Evolutionary conservation across 1,140 invertebrate genomes (phyloP).

Genomic region (Pararge aegeria): DNA sequence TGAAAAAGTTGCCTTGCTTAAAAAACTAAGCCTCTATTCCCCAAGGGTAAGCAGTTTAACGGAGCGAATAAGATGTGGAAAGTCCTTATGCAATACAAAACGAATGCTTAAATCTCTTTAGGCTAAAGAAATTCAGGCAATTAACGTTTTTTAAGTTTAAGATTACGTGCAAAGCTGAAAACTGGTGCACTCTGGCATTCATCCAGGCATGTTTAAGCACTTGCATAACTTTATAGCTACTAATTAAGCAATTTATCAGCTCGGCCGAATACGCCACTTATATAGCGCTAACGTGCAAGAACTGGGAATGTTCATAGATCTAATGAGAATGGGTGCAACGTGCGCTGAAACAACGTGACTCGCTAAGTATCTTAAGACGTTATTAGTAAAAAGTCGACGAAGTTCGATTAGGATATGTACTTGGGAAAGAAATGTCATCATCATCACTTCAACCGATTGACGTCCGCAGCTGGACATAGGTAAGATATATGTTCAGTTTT

Average conservation of each 20-base stretch:
- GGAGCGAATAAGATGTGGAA: no score
- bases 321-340: neutral
- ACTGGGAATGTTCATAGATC: neutral
- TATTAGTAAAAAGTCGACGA: no score
- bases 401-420: no score
- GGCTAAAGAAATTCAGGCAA: neutral
- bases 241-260: neutral
- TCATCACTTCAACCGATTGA: no score
- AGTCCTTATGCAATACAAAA: neutral
- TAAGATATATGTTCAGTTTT: no score
- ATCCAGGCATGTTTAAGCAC: neutral
- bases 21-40: no score
- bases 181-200: neutral
- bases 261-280: neutral
- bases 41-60: no score
- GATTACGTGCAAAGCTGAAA: neutral
- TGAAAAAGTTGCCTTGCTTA: no score
- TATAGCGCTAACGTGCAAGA: neutral
- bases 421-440: no score
- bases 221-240: neutral
- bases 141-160: neutral
- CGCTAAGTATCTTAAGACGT: neutral
- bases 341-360: neutral
- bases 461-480: no score
- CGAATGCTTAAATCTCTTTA: neutral